These are phyloP conservation scores for Egretta garzetta DNA, from an alignment of 2,113 vertebrate species.

Conservation along the genomic window DNA sequence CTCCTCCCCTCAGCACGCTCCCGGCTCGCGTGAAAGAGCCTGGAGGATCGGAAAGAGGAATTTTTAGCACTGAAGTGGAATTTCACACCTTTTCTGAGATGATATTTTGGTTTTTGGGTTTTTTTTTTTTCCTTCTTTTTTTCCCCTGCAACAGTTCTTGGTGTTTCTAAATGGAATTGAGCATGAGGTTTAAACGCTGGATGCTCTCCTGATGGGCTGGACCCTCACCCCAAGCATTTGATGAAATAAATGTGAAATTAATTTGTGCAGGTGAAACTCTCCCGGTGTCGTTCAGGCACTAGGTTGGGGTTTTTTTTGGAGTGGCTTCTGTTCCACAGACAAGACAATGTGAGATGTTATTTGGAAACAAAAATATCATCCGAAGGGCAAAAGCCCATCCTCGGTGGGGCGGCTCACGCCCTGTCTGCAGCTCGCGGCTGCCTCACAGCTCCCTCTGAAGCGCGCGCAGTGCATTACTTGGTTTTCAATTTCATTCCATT, in stretches of 20 bases:
- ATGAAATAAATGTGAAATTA: neutral
- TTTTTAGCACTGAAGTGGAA: neutral
- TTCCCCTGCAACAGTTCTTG: neutral
- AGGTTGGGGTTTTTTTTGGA: neutral
- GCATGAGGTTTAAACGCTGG: fast-evolving
- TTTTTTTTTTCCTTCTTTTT: too few species aligned
- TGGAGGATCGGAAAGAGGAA: neutral
- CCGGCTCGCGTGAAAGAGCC: fast-evolving
- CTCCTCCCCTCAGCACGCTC: neutral
- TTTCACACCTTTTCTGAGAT: neutral
- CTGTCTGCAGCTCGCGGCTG: neutral
- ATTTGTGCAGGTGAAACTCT: neutral
- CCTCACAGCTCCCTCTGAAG: conserved; percentile 16
- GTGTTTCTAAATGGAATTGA: neutral
- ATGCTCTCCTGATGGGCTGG: neutral
- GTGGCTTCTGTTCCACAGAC: neutral
- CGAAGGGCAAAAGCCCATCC: neutral
- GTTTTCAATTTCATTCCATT: conserved; percentile 58
- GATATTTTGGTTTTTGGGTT: neutral
- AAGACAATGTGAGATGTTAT: neutral
- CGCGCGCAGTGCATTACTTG: conserved; percentile 28
- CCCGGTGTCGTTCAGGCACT: neutral
- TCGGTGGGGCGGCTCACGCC: neutral
- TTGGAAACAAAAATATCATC: neutral
- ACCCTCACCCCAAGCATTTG: neutral